Conservation (phyloP, 2,888 invertebrate species). For the Gymnocheta viridis region DNA sequence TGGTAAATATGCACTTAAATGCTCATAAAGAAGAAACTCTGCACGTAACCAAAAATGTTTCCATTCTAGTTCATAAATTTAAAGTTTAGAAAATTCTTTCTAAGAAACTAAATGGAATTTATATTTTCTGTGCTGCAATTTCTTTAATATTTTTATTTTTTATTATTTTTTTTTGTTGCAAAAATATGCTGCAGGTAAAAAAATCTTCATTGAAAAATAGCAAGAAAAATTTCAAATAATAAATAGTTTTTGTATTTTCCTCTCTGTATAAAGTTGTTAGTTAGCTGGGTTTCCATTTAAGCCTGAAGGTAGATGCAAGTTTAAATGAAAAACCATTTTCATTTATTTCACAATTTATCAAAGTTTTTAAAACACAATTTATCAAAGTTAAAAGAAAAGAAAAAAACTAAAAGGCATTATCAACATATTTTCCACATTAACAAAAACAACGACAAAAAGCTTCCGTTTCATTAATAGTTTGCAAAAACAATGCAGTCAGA, state of each 20-base stretch:
- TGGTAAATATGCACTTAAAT: background rate
- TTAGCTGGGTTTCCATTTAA: background rate
- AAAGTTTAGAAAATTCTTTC: background rate
- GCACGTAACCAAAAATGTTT: background rate
- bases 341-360: conserved; percentile 11
- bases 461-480: background rate
- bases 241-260: background rate
- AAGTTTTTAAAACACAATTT: background rate
- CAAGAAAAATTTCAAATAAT: background rate
- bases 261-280: background rate
- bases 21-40: background rate
- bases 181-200: background rate
- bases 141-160: background rate
- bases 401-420: background rate
- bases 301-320: conserved; percentile 26
- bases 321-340: conserved; percentile 35
- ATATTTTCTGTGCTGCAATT: background rate
- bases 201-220: background rate
- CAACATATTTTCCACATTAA: background rate
- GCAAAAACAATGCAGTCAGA: background rate
- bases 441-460: background rate
- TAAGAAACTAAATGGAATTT: background rate
- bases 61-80: background rate
- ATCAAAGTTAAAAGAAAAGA: background rate
- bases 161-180: background rate